phyloP scores from a whole-genome alignment of 2,113 vertebrate genomes.

The Neotragus moschatus region DNA sequence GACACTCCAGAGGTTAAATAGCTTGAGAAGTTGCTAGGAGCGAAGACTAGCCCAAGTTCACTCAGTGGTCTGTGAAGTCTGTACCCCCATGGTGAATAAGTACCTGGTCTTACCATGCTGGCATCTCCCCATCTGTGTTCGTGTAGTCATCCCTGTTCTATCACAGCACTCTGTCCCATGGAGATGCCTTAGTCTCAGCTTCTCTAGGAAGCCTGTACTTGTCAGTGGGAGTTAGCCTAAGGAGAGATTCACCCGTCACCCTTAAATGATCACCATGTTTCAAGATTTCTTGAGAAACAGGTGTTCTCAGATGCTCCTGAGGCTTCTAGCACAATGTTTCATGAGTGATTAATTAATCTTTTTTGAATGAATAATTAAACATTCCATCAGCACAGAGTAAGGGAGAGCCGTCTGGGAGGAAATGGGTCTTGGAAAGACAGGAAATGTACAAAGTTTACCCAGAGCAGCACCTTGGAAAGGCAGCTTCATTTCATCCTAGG shows the following conservation, averaged over 20 bases:
- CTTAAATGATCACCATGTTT: background rate
- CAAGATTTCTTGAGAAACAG: background rate
- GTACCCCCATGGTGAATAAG: background rate
- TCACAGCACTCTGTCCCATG: background rate
- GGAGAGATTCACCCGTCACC: background rate
- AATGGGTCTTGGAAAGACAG: background rate
- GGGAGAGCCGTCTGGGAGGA: background rate
- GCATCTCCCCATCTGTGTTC: background rate
- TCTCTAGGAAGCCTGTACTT: background rate
- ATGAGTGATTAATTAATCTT: background rate
- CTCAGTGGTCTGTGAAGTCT: background rate
- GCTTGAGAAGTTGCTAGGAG: background rate
- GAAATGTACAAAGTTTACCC: background rate
- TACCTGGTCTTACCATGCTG: background rate
- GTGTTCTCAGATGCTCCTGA: background rate
- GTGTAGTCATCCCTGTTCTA: background rate
- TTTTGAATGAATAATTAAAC: slow-evolving; percentile 6
- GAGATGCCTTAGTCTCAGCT: background rate
- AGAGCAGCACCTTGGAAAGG: background rate
- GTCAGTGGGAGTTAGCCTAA: background rate
- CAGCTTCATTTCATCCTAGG: background rate
- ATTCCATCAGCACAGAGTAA: background rate
- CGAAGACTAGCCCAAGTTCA: background rate
- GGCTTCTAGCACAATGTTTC: background rate
- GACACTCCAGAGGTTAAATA: background rate